Evolutionary conservation across 2,113 vertebrate species (phyloP).

Genomic region (Lasiurus borealis): DNA sequence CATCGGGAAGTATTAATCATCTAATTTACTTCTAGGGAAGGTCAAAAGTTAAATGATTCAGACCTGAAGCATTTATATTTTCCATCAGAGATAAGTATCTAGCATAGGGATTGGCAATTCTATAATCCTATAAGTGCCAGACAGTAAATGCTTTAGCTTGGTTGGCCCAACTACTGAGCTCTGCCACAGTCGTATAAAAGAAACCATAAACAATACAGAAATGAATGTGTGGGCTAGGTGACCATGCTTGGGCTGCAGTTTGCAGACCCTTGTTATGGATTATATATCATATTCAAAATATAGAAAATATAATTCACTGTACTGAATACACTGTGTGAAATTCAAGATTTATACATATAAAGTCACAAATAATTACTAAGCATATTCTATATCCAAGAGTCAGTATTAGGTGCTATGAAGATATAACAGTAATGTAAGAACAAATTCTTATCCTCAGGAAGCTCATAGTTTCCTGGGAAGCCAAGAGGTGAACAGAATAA

Average conservation of each 20-base stretch:
- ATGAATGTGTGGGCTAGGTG: background rate
- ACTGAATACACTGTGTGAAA: background rate
- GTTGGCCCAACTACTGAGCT: background rate
- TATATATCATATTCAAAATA: constrained; percentile 34
- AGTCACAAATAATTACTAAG: background rate
- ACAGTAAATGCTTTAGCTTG: background rate
- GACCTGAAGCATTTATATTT: constrained; percentile 26
- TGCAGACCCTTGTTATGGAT: background rate
- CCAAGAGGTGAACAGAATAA: constrained; percentile 36
- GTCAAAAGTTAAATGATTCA: constrained; percentile 32
- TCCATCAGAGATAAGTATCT: background rate
- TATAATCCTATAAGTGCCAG: background rate
- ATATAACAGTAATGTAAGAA: background rate
- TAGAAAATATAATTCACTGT: background rate
- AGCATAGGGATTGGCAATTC: background rate
- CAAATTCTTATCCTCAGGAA: constrained; percentile 49
- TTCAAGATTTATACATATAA: constrained; percentile 14
- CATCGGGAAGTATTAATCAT: background rate
- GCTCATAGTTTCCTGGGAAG: constrained; percentile 1
- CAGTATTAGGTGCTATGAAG: background rate
- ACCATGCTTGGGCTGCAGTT: background rate
- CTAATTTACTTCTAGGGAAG: background rate
- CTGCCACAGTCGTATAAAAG: background rate
- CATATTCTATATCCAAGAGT: background rate
- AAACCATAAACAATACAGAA: background rate